Conservation (phyloP, 1,140 invertebrate genomes). For the Oryzaephilus surinamensis region DNA sequence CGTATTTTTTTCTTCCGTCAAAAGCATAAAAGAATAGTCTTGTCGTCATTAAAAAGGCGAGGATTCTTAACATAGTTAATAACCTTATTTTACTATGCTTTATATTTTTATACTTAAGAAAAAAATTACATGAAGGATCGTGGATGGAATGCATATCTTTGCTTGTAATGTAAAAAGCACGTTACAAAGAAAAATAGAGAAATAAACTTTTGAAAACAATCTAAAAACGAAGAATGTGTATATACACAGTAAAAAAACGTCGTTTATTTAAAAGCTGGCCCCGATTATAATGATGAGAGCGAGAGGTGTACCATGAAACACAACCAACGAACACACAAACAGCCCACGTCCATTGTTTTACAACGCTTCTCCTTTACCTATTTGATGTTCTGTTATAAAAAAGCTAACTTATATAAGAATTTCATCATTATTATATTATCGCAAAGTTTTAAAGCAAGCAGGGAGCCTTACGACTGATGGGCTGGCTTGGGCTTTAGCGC, state of each 20-base stretch:
- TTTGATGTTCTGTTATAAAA: slow-evolving; percentile 23
- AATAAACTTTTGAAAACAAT: slow-evolving; percentile 28
- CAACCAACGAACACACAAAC: too few species aligned
- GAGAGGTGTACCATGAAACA: too few species aligned
- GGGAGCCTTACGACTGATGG: too few species aligned
- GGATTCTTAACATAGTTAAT: too few species aligned
- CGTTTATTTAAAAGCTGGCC: slow-evolving; percentile 24
- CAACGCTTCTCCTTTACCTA: slow-evolving; percentile 15
- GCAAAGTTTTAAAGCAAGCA: slow-evolving; percentile 1
- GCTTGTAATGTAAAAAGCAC: too few species aligned
- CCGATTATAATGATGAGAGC: slow-evolving; percentile 20
- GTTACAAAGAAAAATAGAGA: too few species aligned
- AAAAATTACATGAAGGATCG: slow-evolving; percentile 17
- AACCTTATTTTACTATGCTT: slow-evolving; percentile 15
- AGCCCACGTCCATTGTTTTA: slow-evolving; percentile 20
- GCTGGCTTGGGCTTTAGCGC: too few species aligned
- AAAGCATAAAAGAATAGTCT: slow-evolving; percentile 9
- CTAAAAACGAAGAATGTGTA: slow-evolving; percentile 25
- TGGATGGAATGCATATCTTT: slow-evolving; percentile 25
- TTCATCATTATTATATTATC: slow-evolving; percentile 26
- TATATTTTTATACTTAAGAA: slow-evolving; percentile 14
- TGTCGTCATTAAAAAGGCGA: background rate
- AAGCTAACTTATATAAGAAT: slow-evolving; percentile 29
- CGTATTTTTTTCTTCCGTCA: slow-evolving; percentile 12
- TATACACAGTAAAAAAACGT: too few species aligned